phyloP scores from a whole-genome alignment of 2,113 vertebrate genomes.

The Psammodynastes pulverulentus region DNA sequence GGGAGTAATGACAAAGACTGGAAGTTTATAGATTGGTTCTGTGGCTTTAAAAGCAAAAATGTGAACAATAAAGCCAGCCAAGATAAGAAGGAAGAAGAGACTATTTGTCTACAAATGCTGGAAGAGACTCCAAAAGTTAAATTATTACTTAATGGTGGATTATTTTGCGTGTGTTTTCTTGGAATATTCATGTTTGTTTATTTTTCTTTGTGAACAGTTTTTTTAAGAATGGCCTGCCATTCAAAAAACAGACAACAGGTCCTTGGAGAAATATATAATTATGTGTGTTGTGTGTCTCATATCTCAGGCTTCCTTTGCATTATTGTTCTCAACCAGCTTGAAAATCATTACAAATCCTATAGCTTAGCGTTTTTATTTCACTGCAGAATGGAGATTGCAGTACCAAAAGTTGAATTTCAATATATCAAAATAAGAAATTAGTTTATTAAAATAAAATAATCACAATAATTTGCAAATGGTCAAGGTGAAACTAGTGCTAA shows the following conservation, averaged over 20 bases:
- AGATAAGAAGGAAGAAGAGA: constrained; percentile 75
- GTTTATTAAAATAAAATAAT: constrained; percentile 45
- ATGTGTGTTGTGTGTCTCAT: constrained; percentile 44
- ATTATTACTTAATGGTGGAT: constrained; percentile 82
- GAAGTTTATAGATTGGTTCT: constrained; percentile 83
- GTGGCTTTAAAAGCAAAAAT: constrained; percentile 78
- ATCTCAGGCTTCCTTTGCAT: constrained; percentile 76
- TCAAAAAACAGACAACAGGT: constrained; percentile 68
- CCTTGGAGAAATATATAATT: constrained; percentile 62
- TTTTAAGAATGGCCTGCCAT: constrained; percentile 64
- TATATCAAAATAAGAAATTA: constrained; percentile 72
- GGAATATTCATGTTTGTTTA: constrained; percentile 96
- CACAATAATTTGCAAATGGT: constrained; percentile 46
- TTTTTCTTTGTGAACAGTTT: constrained; percentile 86
- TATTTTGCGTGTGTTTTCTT: constrained; percentile 84
- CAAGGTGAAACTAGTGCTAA: not conserved
- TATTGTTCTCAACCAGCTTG: constrained; percentile 67
- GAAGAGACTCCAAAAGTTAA: constrained; percentile 87
- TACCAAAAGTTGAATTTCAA: constrained; percentile 42
- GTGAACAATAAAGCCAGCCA: constrained; percentile 70
- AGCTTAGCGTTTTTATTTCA: constrained; percentile 56
- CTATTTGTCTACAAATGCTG: constrained; percentile 82
- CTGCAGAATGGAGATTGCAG: constrained; percentile 48
- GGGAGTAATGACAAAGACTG: constrained; percentile 62
- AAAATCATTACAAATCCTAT: constrained; percentile 53